Evolutionary conservation across 2,113 vertebrate genomes (phyloP).

Genomic region (Nymphicus hollandicus): DNA sequence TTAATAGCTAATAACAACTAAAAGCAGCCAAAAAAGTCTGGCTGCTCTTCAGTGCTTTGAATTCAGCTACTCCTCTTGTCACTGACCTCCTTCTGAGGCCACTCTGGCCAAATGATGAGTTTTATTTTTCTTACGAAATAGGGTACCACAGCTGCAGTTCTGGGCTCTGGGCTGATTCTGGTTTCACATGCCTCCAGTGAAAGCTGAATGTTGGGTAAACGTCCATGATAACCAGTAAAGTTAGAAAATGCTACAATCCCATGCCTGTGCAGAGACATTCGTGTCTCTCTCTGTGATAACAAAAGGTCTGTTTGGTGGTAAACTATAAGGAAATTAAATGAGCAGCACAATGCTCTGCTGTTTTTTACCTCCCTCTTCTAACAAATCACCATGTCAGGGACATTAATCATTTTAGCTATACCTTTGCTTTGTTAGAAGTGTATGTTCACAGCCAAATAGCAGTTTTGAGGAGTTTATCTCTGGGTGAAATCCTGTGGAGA

Average conservation of each 20-base stretch:
- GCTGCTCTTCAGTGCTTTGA: not conserved
- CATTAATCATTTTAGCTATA: not conserved
- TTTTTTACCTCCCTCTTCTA: not conserved
- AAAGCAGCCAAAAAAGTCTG: not conserved
- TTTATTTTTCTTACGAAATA: not conserved
- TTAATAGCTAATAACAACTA: not conserved
- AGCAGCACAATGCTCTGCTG: not conserved
- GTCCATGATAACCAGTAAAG: not conserved
- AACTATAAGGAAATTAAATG: not conserved
- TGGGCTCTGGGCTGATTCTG: not conserved
- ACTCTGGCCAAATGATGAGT: not conserved
- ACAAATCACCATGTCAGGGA: not conserved
- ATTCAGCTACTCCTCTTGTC: not conserved
- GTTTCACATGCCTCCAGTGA: not conserved
- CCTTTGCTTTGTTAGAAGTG: not conserved
- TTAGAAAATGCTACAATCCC: not conserved
- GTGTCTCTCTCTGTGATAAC: not conserved
- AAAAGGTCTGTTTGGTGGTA: not conserved
- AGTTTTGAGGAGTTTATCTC: not conserved
- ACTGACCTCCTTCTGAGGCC: not conserved
- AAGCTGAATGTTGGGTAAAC: not conserved
- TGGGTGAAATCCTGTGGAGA: not conserved
- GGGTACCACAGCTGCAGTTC: not conserved
- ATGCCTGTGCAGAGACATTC: accelerated
- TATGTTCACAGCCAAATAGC: not conserved